Conservation (phyloP, 2,797 vertebrate species). For the Graptemys geographica region DNA sequence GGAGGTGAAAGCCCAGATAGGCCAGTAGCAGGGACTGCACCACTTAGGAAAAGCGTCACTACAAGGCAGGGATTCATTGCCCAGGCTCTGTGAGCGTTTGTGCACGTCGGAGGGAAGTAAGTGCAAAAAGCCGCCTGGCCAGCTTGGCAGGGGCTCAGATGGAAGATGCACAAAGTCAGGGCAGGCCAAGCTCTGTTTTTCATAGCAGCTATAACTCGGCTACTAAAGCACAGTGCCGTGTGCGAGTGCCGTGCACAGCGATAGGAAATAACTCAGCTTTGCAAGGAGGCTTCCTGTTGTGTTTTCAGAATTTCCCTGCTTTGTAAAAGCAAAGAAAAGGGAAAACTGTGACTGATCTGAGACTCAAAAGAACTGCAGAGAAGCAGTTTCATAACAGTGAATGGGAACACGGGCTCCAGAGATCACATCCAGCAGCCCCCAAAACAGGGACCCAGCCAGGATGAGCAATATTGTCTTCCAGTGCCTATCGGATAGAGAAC, state of each 20-base stretch:
- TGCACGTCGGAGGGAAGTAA: neutral
- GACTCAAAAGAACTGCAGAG: neutral
- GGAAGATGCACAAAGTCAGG: rapidly evolving
- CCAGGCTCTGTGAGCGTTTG: no score
- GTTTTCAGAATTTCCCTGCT: neutral
- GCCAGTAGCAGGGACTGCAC: neutral
- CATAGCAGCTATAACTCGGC: neutral
- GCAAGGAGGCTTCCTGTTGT: rapidly evolving
- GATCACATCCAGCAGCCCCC: no score
- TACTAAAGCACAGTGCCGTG: no score
- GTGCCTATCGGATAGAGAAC: no score
- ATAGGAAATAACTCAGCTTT: rapidly evolving
- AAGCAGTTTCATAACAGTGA: neutral
- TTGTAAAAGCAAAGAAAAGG: neutral
- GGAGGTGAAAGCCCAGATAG: neutral
- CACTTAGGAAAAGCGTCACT: neutral
- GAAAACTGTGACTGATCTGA: no score
- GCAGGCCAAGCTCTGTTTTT: neutral
- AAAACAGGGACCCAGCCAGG: neutral
- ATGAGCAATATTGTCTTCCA: neutral
- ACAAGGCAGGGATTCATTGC: neutral
- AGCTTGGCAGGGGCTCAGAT: neutral
- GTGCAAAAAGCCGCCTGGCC: rapidly evolving
- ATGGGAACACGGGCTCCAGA: neutral
- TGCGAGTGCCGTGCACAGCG: rapidly evolving